These are phyloP conservation scores for Trogon melanurus DNA, from an alignment of 2,113 vertebrate species.

Conservation along the genomic window DNA sequence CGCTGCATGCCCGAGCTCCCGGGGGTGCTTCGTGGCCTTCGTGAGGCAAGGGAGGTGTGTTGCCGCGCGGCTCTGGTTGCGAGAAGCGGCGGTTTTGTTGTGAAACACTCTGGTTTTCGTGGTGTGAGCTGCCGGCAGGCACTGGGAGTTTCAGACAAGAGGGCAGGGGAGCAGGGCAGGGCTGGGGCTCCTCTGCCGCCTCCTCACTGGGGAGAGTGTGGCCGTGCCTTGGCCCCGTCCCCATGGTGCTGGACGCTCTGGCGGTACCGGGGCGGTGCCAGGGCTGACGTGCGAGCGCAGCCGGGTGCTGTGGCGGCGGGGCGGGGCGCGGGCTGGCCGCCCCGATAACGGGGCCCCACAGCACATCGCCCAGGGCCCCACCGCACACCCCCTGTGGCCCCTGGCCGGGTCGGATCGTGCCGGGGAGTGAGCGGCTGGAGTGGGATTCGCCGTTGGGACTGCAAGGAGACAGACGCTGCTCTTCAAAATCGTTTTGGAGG, in stretches of 20 bases:
- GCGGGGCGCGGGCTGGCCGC: neutral
- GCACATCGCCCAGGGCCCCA: too few relatives aligned
- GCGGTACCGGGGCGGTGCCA: too few relatives aligned
- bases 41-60: accelerated
- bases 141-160: accelerated
- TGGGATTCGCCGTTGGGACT: too few relatives aligned
- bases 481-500: accelerated
- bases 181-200: neutral
- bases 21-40: neutral
- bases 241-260: too few relatives aligned
- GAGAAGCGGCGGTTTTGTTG: neutral
- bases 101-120: neutral
- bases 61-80: neutral
- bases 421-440: too few relatives aligned
- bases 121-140: neutral
- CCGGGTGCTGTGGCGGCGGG: neutral
- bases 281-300: neutral
- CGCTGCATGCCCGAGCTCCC: accelerated
- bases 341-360: neutral
- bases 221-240: neutral
- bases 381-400: too few relatives aligned
- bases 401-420: too few relatives aligned
- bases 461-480: too few relatives aligned
- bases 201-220: too few relatives aligned
- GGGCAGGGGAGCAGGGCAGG: neutral